Evolutionary conservation across 2,888 invertebrate genomes (phyloP).

Genomic region (Kuschelorhynchus macadamiae): DNA sequence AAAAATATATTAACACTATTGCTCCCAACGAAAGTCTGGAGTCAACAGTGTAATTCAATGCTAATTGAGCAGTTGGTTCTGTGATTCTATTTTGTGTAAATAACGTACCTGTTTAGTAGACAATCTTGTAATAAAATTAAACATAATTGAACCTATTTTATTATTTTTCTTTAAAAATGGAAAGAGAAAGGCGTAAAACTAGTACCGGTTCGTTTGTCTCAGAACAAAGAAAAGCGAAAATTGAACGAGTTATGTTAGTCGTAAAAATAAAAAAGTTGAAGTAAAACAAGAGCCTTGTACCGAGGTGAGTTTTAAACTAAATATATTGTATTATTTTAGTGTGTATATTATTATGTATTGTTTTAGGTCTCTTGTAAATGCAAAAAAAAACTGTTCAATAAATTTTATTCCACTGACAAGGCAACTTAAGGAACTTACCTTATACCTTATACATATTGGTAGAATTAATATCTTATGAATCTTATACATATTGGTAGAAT

Average conservation of each 20-base stretch:
- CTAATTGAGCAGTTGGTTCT: too few species aligned
- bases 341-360: constrained; percentile 5
- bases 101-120: too few species aligned
- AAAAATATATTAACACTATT: too few species aligned
- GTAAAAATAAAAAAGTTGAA: constrained; percentile 4
- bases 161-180: too few species aligned
- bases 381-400: constrained; percentile 3
- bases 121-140: too few species aligned
- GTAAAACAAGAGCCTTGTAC: constrained; percentile 14
- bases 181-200: neutral
- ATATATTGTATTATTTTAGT: constrained; percentile 7
- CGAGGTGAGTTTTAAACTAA: constrained; percentile 1
- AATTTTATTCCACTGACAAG: constrained; percentile 17
- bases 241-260: constrained; percentile 12
- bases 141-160: constrained; percentile 6
- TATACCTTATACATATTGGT: constrained; percentile 12
- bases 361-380: constrained; percentile 20
- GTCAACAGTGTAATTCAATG: too few species aligned
- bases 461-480: neutral
- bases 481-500: constrained; percentile 15
- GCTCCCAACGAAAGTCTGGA: too few species aligned
- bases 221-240: constrained; percentile 17
- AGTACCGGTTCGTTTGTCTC: constrained; percentile 14
- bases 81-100: too few species aligned
- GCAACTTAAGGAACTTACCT: constrained; percentile 16